phyloP scores from a whole-genome alignment of 2,797 vertebrate genomes.

The Hoplostethus atlanticus region DNA sequence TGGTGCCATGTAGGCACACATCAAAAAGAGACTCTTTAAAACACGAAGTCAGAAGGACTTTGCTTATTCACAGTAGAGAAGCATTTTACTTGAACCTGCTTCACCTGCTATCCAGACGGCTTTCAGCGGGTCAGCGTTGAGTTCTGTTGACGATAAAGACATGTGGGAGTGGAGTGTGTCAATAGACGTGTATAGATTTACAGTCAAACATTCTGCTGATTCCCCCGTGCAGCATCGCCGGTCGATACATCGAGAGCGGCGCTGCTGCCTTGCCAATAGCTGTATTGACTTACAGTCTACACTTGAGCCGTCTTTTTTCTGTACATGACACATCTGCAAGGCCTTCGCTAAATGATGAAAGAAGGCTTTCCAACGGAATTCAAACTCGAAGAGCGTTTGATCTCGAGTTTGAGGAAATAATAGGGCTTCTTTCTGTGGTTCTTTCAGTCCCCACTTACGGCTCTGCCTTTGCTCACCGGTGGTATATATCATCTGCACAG shows the following conservation, averaged over 20 bases:
- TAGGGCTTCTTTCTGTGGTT: not conserved
- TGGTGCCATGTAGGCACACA: not conserved
- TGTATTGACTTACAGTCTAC: conserved; percentile 67
- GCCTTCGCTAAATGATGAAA: conserved; percentile 40
- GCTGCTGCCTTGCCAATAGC: conserved; percentile 54
- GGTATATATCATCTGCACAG: not conserved
- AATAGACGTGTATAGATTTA: conserved; percentile 69
- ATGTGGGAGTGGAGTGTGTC: conserved; percentile 7
- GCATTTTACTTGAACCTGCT: not conserved
- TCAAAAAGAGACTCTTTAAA: no score
- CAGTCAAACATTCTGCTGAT: conserved; percentile 77
- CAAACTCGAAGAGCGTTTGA: not conserved
- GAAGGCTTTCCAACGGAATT: conserved; percentile 3
- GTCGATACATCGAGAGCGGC: conserved; percentile 52
- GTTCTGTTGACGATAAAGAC: conserved; percentile 26
- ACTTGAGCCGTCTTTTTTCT: conserved; percentile 72
- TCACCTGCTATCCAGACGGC: not conserved
- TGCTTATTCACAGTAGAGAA: not conserved
- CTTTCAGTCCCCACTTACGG: not conserved
- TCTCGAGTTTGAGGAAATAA: not conserved
- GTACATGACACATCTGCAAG: conserved; percentile 67
- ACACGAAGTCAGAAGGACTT: no score
- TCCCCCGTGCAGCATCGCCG: conserved; percentile 35
- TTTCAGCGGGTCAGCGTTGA: conserved; percentile 38
- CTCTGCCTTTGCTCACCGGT: not conserved